Percentiles rank a stretch among this genome's conserved stretches.
phyloP scores from a whole-genome alignment of 2,888 invertebrate species.

The Leistus spinibarbis region DNA sequence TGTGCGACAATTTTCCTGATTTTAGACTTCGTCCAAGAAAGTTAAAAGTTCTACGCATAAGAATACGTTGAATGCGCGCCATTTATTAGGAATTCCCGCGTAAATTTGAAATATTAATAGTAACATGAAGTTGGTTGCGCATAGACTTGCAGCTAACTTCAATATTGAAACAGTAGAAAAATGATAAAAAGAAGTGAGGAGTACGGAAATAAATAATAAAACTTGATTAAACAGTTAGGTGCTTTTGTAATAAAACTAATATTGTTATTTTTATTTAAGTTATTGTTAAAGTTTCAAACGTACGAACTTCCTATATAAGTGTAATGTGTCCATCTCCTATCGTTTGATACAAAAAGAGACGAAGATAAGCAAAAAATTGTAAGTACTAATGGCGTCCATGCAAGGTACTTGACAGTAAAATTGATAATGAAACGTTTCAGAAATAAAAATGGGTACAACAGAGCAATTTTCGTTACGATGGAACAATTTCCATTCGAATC shows the following conservation, averaged over 20 bases:
- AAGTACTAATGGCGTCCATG: constrained; percentile 39
- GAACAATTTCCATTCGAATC: constrained; percentile 80
- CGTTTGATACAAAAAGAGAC: neutral
- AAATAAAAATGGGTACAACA: constrained; percentile 56
- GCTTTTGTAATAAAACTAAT: neutral
- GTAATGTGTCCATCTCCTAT: neutral
- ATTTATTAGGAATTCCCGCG: neutral
- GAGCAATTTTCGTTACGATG: constrained; percentile 78
- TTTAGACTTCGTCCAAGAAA: too few species aligned
- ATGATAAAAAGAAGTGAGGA: neutral
- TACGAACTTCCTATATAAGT: neutral
- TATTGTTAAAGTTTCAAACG: neutral
- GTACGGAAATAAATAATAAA: constrained; percentile 26
- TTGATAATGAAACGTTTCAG: constrained; percentile 7
- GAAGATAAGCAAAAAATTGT: constrained; percentile 19
- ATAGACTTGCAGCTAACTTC: neutral
- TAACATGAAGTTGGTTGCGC: neutral
- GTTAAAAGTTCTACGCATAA: too few species aligned
- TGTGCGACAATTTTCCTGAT: too few species aligned
- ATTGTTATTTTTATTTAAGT: neutral
- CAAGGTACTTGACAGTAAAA: constrained; percentile 4
- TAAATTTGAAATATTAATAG: neutral
- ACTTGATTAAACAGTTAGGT: neutral
- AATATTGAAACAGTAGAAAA: neutral
- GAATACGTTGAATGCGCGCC: neutral